Evolutionary conservation across 2,797 vertebrate species (phyloP), one percentile per base, ranked within the genome.

Genomic region (Numenius phaeopus): DNA sequence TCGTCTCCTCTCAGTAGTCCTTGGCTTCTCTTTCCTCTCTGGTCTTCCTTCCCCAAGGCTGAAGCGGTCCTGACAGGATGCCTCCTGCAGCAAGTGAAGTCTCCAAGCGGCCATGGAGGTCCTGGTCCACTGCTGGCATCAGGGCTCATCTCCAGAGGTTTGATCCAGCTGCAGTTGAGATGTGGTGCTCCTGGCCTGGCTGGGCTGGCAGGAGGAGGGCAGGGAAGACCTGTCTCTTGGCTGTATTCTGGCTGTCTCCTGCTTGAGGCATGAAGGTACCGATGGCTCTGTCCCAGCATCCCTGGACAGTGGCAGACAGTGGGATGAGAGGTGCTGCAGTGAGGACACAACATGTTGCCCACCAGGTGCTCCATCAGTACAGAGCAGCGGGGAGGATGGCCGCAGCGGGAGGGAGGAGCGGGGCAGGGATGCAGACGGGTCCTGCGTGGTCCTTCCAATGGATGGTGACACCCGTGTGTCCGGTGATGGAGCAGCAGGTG

Each of bases 121-220:
- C 20, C 62, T 94, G 86, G 17, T 17, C 59, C 5, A 0, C 21
- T 7, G 13, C 66, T 44, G 46, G 15, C 11, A 0, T 8, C 3
- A 2, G 77, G 17, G 15, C 54, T 82, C 10, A 0, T 69, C 70
- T 81, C 57, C 83, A 54, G 44, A n/a, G 55, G 66, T 29, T 86
- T 9, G 1, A 0, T 23, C n/a, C 6, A 2, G 26, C 69, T 66
- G 71, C 23, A 3, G 40, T 5, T 20, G 42, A 3, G 34, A 2
- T 39, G 50, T 23, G 81, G 6, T 44, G 64, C 37, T 34, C 32
- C 50, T 14, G 44, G 58, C 11, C 40, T 29, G 34, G 34, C 69
- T 2, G 5, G 30, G 61, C 70, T 59, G 75, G 37, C 59, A 17
- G 50, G 50, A 78, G 61, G 42, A 62, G n/a, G 10, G 24, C 52